phyloP scores from a whole-genome alignment of 2,797 vertebrate genomes.

The Okamejei kenojei region DNA sequence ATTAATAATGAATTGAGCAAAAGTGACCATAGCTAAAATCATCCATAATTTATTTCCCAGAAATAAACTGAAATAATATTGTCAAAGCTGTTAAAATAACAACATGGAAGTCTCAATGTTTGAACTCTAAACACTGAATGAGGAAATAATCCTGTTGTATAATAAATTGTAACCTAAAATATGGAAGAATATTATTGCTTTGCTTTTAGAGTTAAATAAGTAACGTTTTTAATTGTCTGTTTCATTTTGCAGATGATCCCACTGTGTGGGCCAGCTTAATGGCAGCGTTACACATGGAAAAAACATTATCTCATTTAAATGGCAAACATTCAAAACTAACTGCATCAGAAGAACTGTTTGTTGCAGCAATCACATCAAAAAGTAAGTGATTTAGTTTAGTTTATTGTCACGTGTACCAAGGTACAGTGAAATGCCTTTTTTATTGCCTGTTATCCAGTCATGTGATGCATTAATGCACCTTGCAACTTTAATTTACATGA shows the following conservation, averaged over 20 bases:
- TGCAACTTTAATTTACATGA: not conserved
- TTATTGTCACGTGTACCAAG: too few species aligned
- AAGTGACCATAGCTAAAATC: not conserved
- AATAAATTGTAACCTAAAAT: not conserved
- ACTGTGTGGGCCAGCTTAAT: conserved; percentile 83
- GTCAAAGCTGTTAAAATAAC: not conserved
- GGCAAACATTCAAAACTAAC: conserved; percentile 56
- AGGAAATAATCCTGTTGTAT: not conserved
- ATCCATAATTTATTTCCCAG: not conserved
- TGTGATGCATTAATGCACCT: conserved; percentile 34
- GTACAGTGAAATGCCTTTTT: too few species aligned
- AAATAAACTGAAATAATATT: not conserved
- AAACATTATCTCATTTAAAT: conserved; percentile 63
- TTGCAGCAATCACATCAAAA: conserved; percentile 80
- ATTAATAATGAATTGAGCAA: not conserved
- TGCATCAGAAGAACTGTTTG: conserved; percentile 62
- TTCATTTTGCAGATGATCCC: conserved; percentile 71
- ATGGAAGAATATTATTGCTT: not conserved
- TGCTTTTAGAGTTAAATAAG: conserved; percentile 31
- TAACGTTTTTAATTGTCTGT: not conserved
- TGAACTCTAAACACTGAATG: not conserved
- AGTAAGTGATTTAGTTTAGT: conserved; percentile 54
- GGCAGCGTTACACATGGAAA: conserved; percentile 85
- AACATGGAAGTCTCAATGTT: not conserved
- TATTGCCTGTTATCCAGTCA: too few species aligned